Base-by-base conservation (phyloP, 1,140 invertebrate species). In the Drosophila gunungcola region DNA sequence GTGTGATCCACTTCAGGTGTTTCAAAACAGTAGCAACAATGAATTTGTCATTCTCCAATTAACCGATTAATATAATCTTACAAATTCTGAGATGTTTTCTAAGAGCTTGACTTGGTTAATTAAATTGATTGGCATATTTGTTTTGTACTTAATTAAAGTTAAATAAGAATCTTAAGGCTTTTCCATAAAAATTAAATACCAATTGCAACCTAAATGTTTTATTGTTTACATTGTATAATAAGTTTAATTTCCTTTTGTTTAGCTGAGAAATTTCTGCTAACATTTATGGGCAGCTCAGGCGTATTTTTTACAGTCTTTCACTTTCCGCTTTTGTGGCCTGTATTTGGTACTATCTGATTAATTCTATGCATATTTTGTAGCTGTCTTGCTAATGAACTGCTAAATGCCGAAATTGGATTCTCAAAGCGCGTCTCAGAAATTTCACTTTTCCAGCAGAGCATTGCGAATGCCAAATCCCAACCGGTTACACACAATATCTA, bases 341-440 rank as follows among this genome's bases (percentile, higher is more conserved):
- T 77, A 69, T 62, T 57, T 69, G 56, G 80, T 2, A n/a, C 46
- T 57, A 49, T 54, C 57, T 83, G 69, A 88, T 72, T 88, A 64
- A 76, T 61, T 73, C 76, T 69, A 77, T 77, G 73, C 53, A 69
- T 62, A 69, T 77, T 65, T 76, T 41, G 9, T 57, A 62, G 38
- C 46, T 34, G 53, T 45, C 25, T 48, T 48, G 73, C 53, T 78
- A 84, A 88, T 89, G 74, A 89, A 68, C 76, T 83, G 79, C 73
- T 83, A 89, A 88, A 83, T 89, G 73, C 76, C 63, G 77, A 78
- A 89, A 83, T 60, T 77, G 60, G 75, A 48, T 76, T 82, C 70
- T 81, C 48, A 48, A 32, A 36, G 39, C 27, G 36, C 16, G 34
- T 27, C 63, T 63, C 49, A 39, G 49, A 84, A 88, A 90, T 89